Base-by-base conservation (phyloP, 2,797 vertebrate genomes). In the Diplodus puntazzo region DNA sequence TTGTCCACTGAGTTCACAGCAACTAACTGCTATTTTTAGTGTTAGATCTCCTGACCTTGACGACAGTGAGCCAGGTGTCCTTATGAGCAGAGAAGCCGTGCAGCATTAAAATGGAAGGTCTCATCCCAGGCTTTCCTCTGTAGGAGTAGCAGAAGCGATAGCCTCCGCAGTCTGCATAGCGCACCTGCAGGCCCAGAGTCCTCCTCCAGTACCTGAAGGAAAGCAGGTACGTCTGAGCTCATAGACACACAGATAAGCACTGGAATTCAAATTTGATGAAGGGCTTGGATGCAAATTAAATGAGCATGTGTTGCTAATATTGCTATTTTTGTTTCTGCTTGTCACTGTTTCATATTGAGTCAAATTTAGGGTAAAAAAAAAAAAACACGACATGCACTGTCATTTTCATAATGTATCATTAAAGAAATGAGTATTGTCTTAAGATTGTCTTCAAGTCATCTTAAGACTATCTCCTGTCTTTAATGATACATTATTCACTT, bases 1-100 rank as follows among this genome's bases (percentile, higher is more conserved):
- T 39, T 9, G 34, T 14, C 18, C 7, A 1, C n/a, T 42, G 5
- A 60, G 42, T 55, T 52, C 5, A 68, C 5, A 65, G 12, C 48
- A 34, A 34, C 18, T 20, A 61, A 54, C 11, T 62, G 14, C 12
- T 4, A 42, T 39, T 30, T 46, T 73, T 18, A 20, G 12, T 50
- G 46, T 63, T 71, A 42, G 25, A 53, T 21, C 21, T 1, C 9
- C 87, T 59, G 74, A 99, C 98, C 97, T 99, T 99, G 83, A 98
- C 95, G 66, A 99, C 89, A 42, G 95, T 96, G 46, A 99, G 95
- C 98, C 98, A 99, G 80, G 96, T 96, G 90, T 99, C 98, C 91
- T 99, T 99, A 92, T 99, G 96, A 23, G 97, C 95, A 11, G 97
- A 98, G 92, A 99, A 99, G 9, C 97, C 97, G 0, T 99, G 98